Percentiles rank a stretch among this genome's conserved stretches.
Evolutionary conservation across 2,113 vertebrate species (phyloP).

Genomic region (Nannospalax galili): DNA sequence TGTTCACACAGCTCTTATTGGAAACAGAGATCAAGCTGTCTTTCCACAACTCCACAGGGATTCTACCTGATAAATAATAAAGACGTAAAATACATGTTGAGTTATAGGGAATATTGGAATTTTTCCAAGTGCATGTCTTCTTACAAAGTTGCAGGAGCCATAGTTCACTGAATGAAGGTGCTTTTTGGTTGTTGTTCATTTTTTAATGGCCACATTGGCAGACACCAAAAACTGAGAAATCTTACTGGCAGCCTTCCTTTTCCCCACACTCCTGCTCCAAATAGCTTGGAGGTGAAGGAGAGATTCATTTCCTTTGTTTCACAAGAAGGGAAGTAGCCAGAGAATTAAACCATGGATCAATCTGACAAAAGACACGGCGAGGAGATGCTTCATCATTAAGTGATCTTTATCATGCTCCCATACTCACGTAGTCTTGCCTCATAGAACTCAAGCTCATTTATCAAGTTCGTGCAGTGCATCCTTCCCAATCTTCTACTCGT

Average conservation of each 20-base stretch:
- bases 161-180: neutral
- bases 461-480: neutral
- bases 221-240: slow-evolving; percentile 8
- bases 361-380: neutral
- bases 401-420: neutral
- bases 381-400: neutral
- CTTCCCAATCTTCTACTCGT: neutral
- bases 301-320: slow-evolving; percentile 44
- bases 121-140: neutral
- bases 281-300: neutral
- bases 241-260: neutral
- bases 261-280: neutral
- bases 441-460: neutral
- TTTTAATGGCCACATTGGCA: neutral
- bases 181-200: neutral
- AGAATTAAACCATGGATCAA: neutral
- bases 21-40: neutral
- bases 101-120: neutral
- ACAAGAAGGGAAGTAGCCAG: neutral
- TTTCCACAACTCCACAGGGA: neutral
- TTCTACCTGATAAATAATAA: neutral
- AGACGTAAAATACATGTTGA: neutral
- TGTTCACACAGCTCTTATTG: neutral
- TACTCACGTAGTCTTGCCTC: neutral
- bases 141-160: neutral